Conservation (phyloP, 1,140 invertebrate genomes). For the Teleopsis dalmanni region DNA sequence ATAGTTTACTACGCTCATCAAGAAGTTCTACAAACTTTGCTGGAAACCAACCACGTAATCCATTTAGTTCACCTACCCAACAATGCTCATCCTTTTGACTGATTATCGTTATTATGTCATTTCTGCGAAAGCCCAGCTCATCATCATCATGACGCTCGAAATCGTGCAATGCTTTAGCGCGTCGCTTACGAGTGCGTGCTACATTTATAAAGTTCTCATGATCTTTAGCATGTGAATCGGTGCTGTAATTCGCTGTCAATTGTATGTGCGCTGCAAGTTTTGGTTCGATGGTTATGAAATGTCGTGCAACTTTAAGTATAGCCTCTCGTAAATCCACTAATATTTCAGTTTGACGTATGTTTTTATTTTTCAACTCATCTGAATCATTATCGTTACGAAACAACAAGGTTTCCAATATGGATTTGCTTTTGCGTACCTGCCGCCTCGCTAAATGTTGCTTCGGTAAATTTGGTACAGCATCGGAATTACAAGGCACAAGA, state of each 20-base stretch:
- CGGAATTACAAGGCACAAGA: slow-evolving; percentile 83
- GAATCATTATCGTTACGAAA: slow-evolving; percentile 65
- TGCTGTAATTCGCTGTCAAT: slow-evolving; percentile 86
- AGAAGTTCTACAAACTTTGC: slow-evolving; percentile 95
- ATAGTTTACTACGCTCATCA: slow-evolving; percentile 94
- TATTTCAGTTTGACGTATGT: slow-evolving; percentile 90
- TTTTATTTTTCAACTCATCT: slow-evolving; percentile 89
- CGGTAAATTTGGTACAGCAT: slow-evolving; percentile 79
- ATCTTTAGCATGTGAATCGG: slow-evolving; percentile 91
- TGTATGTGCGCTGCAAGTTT: slow-evolving; percentile 55
- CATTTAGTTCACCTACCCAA: slow-evolving; percentile 98
- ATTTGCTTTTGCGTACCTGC: slow-evolving; percentile 86
- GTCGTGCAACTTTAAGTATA: slow-evolving; percentile 60
- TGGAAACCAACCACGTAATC: slow-evolving; percentile 96
- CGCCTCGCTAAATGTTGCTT: slow-evolving; percentile 77
- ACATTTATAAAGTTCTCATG: slow-evolving; percentile 91
- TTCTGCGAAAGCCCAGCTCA: slow-evolving; percentile 95
- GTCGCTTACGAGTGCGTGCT: slow-evolving; percentile 72
- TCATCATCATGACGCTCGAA: slow-evolving; percentile 98
- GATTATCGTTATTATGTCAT: slow-evolving; percentile 96
- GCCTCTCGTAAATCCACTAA: slow-evolving; percentile 94
- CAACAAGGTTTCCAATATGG: slow-evolving; percentile 79
- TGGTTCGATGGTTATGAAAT: slow-evolving; percentile 42
- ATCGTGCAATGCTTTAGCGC: slow-evolving; percentile 81
- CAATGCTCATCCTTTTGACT: slow-evolving; percentile 99